These are phyloP conservation scores for Synergus japonicus DNA, from an alignment of 2,888 invertebrate species.

Conservation along the genomic window DNA sequence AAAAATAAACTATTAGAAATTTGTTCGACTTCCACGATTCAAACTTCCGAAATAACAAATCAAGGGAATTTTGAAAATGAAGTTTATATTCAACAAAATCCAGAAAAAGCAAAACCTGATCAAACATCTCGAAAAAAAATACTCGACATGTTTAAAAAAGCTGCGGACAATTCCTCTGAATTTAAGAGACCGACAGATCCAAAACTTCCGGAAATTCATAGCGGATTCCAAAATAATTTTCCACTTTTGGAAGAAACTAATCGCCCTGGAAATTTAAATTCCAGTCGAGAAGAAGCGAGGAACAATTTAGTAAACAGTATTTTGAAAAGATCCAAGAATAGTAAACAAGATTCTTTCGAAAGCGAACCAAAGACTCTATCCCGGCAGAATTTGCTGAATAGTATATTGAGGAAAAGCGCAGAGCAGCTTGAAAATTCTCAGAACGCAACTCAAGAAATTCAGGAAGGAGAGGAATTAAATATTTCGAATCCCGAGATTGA, in stretches of 20 bases:
- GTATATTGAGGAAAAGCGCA: not conserved
- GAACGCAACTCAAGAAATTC: not conserved
- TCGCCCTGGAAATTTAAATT: not conserved
- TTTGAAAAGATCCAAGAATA: not conserved
- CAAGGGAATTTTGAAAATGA: not conserved
- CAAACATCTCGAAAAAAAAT: not conserved
- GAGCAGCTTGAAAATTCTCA: not conserved
- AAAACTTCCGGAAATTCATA: not conserved
- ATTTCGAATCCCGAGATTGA: not conserved
- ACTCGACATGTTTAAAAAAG: not conserved
- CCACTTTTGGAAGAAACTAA: not conserved
- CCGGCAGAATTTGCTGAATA: not conserved
- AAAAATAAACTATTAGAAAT: not conserved
- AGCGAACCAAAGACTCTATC: not conserved
- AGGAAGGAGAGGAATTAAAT: not conserved
- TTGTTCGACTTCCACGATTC: not conserved
- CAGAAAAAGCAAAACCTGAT: not conserved
- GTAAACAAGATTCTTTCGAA: not conserved
- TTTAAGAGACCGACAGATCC: not conserved
- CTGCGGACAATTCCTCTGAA: not conserved
- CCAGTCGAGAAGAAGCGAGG: not conserved
- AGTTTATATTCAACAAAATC: not conserved
- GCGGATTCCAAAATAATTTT: not conserved
- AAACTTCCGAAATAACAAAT: not conserved
- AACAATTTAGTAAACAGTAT: slow-evolving; percentile 16